Percentiles rank a stretch among this genome's conserved stretches.
Conservation (phyloP, 2,888 invertebrate species). For the Hanleya hanleyi region DNA sequence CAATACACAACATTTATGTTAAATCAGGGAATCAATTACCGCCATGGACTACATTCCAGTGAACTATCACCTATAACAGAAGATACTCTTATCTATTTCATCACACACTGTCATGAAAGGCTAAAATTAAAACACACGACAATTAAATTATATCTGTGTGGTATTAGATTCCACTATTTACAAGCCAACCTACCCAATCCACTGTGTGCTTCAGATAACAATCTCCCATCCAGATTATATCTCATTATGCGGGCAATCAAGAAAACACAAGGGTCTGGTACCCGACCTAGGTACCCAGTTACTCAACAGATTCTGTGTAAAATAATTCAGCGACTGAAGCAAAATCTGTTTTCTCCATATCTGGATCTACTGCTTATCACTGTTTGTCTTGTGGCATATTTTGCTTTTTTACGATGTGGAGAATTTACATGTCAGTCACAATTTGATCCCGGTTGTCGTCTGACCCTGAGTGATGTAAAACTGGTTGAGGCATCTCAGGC, state of each 20-base stretch:
- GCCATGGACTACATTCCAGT: background rate
- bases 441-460: background rate
- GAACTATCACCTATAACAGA: background rate
- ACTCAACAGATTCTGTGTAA: background rate
- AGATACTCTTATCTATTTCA: background rate
- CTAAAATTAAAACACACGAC: background rate
- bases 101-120: background rate
- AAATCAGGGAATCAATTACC: background rate
- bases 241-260: background rate
- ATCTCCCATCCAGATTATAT: background rate
- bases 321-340: background rate
- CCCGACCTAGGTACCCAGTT: background rate
- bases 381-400: background rate
- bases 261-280: background rate
- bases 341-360: background rate
- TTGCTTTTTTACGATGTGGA: background rate
- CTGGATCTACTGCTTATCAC: background rate
- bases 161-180: background rate
- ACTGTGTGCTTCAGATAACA: background rate
- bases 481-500: background rate
- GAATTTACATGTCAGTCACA: background rate
- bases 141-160: background rate
- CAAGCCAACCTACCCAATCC: too few species aligned
- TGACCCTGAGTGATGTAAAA: background rate
- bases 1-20: background rate